These are phyloP conservation scores for Ophioninae sp. DNA, from an alignment of 2,888 invertebrate genomes.

Conservation along the genomic window DNA sequence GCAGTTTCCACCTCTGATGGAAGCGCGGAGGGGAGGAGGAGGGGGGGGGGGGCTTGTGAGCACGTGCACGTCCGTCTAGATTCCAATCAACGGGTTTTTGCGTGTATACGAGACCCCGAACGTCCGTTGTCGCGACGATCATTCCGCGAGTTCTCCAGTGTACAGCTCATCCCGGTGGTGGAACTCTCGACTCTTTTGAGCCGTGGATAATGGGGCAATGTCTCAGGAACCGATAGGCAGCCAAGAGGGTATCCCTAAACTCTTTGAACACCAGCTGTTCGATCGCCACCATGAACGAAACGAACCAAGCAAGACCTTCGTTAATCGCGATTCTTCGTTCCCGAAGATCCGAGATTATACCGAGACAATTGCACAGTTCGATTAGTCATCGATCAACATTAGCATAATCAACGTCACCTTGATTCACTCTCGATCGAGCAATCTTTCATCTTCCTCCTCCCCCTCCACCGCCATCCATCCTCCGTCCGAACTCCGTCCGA, in stretches of 20 bases:
- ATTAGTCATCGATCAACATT: slow-evolving; percentile 68
- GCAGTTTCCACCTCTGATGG: slow-evolving; percentile 27
- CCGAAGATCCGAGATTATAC: not conserved
- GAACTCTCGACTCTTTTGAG: slow-evolving; percentile 4
- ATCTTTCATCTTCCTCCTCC: slow-evolving; percentile 74
- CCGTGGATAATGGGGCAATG: slow-evolving; percentile 14
- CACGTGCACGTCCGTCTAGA: slow-evolving; percentile 73
- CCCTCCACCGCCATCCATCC: not conserved
- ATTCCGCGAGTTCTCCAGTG: not conserved
- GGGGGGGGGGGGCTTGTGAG: slow-evolving; percentile 22
- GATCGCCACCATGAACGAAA: too few relatives aligned
- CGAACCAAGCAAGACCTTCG: too few relatives aligned
- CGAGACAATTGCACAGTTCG: not conserved
- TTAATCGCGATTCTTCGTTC: too few relatives aligned
- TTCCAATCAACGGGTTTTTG: slow-evolving; percentile 78
- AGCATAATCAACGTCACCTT: slow-evolving; percentile 72
- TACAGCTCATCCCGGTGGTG: slow-evolving; percentile 3
- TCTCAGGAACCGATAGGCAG: not conserved
- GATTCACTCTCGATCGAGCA: slow-evolving; percentile 69
- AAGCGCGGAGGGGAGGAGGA: slow-evolving; percentile 32
- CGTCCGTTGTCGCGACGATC: slow-evolving; percentile 14
- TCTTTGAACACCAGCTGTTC: too few relatives aligned
- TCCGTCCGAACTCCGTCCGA: not conserved
- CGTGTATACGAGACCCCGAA: slow-evolving; percentile 53
- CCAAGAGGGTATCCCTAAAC: not conserved